phyloP scores from a whole-genome alignment of 2,888 invertebrate species.

The Atethmia centrago region DNA sequence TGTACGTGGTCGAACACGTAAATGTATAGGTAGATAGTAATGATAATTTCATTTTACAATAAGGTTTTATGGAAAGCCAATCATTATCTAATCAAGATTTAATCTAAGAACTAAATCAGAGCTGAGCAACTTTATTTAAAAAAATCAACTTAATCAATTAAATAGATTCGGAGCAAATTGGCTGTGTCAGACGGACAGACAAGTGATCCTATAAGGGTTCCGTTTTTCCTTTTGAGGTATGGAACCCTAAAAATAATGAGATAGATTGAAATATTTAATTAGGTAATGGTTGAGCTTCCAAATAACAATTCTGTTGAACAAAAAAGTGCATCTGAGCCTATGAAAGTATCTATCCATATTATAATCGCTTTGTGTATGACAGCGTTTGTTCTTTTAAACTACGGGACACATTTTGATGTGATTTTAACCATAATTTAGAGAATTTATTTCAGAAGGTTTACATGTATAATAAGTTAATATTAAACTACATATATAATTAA shows the following conservation, averaged over 20 bases:
- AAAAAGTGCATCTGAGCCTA: no score
- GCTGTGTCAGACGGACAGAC: no score
- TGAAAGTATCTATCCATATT: not conserved
- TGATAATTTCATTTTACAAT: not conserved
- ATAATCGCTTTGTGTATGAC: not conserved
- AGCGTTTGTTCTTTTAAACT: not conserved
- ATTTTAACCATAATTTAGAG: not conserved
- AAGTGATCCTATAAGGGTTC: no score
- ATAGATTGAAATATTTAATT: not conserved
- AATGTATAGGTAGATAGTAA: not conserved
- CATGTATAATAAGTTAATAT: not conserved
- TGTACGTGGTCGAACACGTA: not conserved
- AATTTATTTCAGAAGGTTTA: not conserved
- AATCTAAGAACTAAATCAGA: not conserved
- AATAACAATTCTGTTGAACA: not conserved
- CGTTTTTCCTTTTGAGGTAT: no score
- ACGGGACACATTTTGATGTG: not conserved
- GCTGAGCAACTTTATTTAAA: not conserved
- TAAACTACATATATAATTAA: not conserved
- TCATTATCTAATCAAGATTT: not conserved
- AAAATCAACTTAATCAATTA: no score
- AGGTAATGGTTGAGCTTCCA: not conserved
- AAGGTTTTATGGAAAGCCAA: not conserved
- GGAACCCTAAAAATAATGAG: no score
- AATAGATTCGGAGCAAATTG: no score